Conservation (phyloP, 2,113 vertebrate genomes). For the Oncorhynchus mykiss region DNA sequence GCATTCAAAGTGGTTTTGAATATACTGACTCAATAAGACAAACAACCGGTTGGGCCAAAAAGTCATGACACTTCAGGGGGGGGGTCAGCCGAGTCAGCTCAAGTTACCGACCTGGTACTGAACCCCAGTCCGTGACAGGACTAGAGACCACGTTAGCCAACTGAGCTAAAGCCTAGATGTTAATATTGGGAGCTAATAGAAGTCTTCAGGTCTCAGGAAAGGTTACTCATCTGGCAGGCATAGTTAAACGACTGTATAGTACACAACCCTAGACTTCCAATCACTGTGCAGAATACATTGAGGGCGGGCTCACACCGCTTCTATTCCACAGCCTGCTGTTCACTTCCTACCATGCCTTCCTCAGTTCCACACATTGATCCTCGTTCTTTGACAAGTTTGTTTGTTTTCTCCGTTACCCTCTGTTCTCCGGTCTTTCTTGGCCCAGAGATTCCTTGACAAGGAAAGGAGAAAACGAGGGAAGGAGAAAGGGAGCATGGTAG, state of each 20-base stretch:
- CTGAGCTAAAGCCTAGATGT: too few species aligned
- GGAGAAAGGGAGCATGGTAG: slow-evolving; percentile 13
- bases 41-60: not conserved
- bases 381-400: slow-evolving; percentile 34
- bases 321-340: not conserved
- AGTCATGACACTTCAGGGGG: not conserved
- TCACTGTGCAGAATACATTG: too few species aligned
- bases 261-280: too few species aligned
- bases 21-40: slow-evolving; percentile 1
- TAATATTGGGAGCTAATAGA: too few species aligned
- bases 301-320: too few species aligned
- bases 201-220: too few species aligned
- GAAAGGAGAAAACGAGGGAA: not conserved
- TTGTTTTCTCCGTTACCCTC: slow-evolving; percentile 32
- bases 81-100: too few species aligned
- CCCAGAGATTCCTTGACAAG: not conserved
- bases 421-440: slow-evolving; percentile 19
- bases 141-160: too few species aligned
- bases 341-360: slow-evolving; percentile 13
- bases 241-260: too few species aligned
- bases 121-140: too few species aligned
- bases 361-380: slow-evolving; percentile 42
- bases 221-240: too few species aligned
- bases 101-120: too few species aligned
- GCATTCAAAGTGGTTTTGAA: not conserved